These are phyloP conservation scores for Epizoanthus stellaris DNA, from an alignment of 92 coral and sea anemone species.

Conservation along the genomic window DNA sequence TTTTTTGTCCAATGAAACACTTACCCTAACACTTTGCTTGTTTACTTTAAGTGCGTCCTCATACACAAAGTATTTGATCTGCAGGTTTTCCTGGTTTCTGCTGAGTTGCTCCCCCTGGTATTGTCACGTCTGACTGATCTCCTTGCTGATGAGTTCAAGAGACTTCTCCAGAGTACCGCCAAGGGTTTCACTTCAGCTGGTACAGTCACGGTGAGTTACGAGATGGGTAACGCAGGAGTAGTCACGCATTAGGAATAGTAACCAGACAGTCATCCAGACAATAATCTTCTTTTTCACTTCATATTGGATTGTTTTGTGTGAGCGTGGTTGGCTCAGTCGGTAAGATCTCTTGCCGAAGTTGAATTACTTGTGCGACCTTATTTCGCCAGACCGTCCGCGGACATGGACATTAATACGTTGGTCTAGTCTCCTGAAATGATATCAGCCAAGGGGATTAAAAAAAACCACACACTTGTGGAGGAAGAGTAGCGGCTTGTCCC, in stretches of 20 bases:
- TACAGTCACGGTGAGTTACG: conserved; percentile 79
- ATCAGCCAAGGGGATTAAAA: too few species aligned
- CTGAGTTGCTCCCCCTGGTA: conserved; percentile 81
- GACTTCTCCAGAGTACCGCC: conserved; percentile 65
- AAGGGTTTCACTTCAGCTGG: conserved; percentile 85
- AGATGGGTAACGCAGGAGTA: conserved; percentile 27
- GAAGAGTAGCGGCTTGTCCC: too few species aligned
- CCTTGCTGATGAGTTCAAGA: conserved; percentile 83
- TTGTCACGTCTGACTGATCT: conserved; percentile 88
- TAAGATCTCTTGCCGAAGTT: too few species aligned
- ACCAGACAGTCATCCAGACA: neutral
- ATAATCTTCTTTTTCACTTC: neutral
- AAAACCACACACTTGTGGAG: too few species aligned
- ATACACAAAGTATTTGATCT: conserved; percentile 1
- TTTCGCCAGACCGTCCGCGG: too few species aligned
- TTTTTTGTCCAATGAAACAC: too few species aligned
- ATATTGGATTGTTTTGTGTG: too few species aligned
- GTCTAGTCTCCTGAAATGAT: too few species aligned
- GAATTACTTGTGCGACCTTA: too few species aligned
- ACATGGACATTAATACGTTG: too few species aligned
- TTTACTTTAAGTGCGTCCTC: neutral
- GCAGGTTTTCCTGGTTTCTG: conserved; percentile 91
- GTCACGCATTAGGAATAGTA: neutral
- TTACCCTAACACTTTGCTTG: too few species aligned
- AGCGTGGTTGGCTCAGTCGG: too few species aligned